These are phyloP conservation scores for Saccopteryx leptura DNA, from an alignment of 2,113 vertebrate species.

Conservation along the genomic window DNA sequence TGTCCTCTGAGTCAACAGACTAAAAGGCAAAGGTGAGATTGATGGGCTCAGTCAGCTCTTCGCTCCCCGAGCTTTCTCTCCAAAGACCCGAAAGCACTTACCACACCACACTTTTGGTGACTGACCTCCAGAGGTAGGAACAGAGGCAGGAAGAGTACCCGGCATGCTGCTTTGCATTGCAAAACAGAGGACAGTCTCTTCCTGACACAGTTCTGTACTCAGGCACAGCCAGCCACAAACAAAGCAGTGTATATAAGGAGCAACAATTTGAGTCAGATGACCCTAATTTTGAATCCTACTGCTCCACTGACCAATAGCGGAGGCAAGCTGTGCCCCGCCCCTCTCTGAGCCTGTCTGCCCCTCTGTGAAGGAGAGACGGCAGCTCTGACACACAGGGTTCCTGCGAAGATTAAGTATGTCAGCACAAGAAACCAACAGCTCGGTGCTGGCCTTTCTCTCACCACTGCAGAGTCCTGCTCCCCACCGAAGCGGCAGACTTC, in stretches of 20 bases:
- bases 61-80: neutral
- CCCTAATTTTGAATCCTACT: neutral
- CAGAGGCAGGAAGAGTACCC: neutral
- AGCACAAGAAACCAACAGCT: neutral
- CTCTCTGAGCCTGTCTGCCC: neutral
- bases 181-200: neutral
- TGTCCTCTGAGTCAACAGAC: conserved; percentile 93
- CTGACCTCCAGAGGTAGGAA: neutral
- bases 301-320: neutral
- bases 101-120: fast-evolving
- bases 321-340: neutral
- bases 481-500: neutral
- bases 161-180: neutral
- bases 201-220: neutral
- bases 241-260: neutral
- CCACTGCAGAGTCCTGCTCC: neutral
- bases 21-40: conserved; percentile 77
- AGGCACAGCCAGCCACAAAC: neutral
- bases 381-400: neutral
- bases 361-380: neutral
- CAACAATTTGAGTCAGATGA: neutral
- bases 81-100: neutral
- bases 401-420: neutral
- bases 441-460: neutral
- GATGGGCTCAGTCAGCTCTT: neutral